Evolutionary conservation across 2,113 vertebrate species (phyloP), one percentile per base, ranked within the genome.

Genomic region (Gnathonemus echidnorhynchus): DNA sequence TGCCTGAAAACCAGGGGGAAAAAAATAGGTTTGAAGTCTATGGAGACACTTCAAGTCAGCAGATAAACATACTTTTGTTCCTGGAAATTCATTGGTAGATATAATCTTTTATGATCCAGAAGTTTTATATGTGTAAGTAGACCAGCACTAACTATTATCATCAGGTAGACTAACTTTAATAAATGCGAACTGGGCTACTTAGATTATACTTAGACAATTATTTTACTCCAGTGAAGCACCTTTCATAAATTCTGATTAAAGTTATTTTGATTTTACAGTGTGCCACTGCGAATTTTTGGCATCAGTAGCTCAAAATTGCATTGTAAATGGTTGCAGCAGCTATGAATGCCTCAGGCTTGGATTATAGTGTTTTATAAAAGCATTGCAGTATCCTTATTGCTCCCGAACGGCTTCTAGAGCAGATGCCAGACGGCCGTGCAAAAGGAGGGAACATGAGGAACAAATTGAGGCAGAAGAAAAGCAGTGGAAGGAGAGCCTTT

Each of bases 1-100:
- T 90, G 89, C 39, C 31, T 74, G 35, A 92, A 92, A 91, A 91
- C 91, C 92, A 91, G 39, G 86, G 91, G 84, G 89, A 90, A 94
- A 89, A 92, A 50, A 62, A 17, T 1, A 1, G 53, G 31, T 90
- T 86, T 83, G 17, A 77, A 52, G 8, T 45, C 31, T 46, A 15
- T 88, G 11, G 45, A 42, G 77, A 80, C 24, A n/a, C 9, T 74
- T 39, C 35, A 31, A 85, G 24, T 27, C 46, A 86, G 83, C 24
- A 27, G 42, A 48, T 45, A 86, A 15, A 27, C 48, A 86, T 50
- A 49, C 17, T 86, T 62, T 24, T 49, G 21, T 49, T 48, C 13
- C 5, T 27, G 11, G 10, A 50, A 86, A 86, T 86, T n/a, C 9
- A 4, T 11, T 86, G 48, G 24, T 27, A 86, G 84, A 13, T 46